These are phyloP conservation scores for Pediacus dermestoides DNA, from an alignment of 2,888 invertebrate species.

Conservation along the genomic window DNA sequence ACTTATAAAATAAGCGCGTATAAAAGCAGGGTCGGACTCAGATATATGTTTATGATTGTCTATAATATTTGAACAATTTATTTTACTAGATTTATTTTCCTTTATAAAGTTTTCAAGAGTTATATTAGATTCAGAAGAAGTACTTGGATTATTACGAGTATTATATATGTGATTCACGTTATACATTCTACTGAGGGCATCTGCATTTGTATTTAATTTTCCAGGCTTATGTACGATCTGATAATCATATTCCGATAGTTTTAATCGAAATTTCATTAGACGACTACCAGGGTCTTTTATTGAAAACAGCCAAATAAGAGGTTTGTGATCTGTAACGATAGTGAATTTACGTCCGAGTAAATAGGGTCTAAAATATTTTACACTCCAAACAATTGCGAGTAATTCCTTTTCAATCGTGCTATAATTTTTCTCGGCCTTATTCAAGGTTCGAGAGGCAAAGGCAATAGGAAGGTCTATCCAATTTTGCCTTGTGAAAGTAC, in stretches of 20 bases:
- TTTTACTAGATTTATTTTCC: no score
- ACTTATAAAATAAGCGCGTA: no score
- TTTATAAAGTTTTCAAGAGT: no score
- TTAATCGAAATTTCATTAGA: constrained; percentile 35
- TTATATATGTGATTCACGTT: no score
- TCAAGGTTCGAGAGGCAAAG: constrained; percentile 34
- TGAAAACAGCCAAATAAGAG: constrained; percentile 34
- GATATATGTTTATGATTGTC: no score
- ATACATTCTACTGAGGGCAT: constrained; percentile 25
- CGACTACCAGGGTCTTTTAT: constrained; percentile 34
- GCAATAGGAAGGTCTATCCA: constrained; percentile 33
- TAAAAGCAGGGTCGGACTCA: no score
- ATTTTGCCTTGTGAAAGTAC: constrained; percentile 31
- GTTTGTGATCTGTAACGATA: constrained; percentile 38
- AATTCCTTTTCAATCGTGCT: constrained; percentile 39
- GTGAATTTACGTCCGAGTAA: no score
- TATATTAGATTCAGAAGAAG: no score
- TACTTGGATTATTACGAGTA: no score
- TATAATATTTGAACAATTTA: no score
- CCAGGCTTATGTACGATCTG: constrained; percentile 36
- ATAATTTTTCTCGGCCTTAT: constrained; percentile 33
- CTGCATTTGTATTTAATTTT: constrained; percentile 33
- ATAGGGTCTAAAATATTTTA: no score
- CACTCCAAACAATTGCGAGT: constrained; percentile 26
- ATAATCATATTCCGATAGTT: constrained; percentile 38